Evolutionary conservation across 2,113 vertebrate genomes (phyloP).

Genomic region (Anser brachyrhynchus): DNA sequence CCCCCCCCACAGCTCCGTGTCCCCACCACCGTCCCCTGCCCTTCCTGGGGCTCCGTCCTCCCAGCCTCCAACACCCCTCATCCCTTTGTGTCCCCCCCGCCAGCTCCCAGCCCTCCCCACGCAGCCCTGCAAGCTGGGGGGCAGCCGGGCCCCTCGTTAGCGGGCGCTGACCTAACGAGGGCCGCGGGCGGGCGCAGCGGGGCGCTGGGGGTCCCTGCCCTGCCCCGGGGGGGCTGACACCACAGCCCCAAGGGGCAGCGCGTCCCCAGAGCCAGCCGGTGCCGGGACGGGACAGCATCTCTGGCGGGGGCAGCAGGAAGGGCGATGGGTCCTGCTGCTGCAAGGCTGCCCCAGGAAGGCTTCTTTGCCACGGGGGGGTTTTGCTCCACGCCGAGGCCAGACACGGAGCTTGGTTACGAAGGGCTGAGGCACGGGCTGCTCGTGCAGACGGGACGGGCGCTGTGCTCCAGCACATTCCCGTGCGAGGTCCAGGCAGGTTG

Average conservation of each 20-base stretch:
- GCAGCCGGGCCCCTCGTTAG: fast-evolving
- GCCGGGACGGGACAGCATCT: neutral
- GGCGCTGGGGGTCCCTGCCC: neutral
- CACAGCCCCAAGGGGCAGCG: too few relatives aligned
- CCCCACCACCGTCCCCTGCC: neutral
- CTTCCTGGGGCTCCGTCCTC: too few relatives aligned
- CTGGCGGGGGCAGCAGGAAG: neutral
- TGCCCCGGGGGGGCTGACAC: neutral
- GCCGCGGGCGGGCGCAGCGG: neutral
- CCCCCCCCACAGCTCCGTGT: too few relatives aligned
- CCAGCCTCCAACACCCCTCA: neutral
- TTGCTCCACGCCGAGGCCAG: neutral
- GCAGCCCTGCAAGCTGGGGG: neutral
- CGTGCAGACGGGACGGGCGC: fast-evolving
- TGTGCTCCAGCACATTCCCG: fast-evolving
- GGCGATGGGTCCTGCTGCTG: fast-evolving
- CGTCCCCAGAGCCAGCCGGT: neutral
- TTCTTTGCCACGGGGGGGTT: neutral
- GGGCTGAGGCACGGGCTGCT: neutral
- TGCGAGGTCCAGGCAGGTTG: neutral
- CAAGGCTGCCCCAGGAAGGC: neutral
- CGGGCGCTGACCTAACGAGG: neutral
- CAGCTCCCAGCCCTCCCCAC: neutral
- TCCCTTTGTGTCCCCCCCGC: neutral
- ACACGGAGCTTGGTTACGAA: fast-evolving